A percentile compares a stretch with the other conserved stretches of the same genome.
Conservation (phyloP, 2,888 invertebrate genomes). For the Machimus atricapillus region DNA sequence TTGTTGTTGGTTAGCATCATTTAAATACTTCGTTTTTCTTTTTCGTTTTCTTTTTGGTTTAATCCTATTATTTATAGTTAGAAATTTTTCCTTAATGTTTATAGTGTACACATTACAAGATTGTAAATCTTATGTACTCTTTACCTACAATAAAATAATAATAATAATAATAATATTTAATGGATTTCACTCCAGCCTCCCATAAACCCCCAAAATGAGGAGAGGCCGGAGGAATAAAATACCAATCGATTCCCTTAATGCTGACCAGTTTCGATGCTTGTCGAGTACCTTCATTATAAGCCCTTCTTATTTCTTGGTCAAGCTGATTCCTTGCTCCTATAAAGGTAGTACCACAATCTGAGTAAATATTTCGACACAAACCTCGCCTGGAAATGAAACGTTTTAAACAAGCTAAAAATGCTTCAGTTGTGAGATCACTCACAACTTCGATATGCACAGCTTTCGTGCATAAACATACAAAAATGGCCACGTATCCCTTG, state of each 20-base stretch:
- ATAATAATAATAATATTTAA: no score
- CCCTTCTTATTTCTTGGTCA: neutral
- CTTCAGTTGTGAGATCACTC: neutral
- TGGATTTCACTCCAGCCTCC: no score
- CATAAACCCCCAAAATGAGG: neutral
- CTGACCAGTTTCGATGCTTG: neutral
- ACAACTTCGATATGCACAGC: neutral
- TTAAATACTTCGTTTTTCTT: no score
- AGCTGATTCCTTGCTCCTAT: neutral
- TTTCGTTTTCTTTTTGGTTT: no score
- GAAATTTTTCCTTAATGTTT: no score
- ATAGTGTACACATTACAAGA: no score
- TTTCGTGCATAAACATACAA: neutral
- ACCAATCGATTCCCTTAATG: slow-evolving; percentile 48
- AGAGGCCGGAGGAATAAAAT: slow-evolving; percentile 48
- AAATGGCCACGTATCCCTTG: no score
- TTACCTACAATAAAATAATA: no score
- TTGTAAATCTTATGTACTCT: no score
- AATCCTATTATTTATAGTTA: no score
- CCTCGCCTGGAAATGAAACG: no score
- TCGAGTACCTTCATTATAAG: neutral
- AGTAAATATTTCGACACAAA: neutral
- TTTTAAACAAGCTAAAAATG: neutral
- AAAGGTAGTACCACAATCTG: neutral
- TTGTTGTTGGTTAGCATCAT: no score